phyloP scores from a whole-genome alignment of 2,797 vertebrate species.

The Amblyraja radiata region DNA sequence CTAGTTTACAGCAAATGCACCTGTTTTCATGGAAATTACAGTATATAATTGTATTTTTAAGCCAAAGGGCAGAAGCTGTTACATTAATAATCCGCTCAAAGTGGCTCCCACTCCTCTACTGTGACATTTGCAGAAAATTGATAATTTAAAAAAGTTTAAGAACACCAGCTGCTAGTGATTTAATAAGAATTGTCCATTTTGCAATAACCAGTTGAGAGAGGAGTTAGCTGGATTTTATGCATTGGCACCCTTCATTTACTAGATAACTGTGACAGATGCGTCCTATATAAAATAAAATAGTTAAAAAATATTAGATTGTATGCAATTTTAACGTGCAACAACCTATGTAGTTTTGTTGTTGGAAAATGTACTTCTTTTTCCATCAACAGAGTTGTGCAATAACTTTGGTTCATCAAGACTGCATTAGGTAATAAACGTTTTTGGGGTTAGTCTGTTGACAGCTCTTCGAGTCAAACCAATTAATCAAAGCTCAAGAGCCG shows the following conservation, averaged over 20 bases:
- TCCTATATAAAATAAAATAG: slow-evolving; percentile 11
- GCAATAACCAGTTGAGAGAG: neutral
- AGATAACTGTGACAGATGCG: slow-evolving; percentile 7
- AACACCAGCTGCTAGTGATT: slow-evolving; percentile 31
- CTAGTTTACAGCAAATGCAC: slow-evolving; percentile 16
- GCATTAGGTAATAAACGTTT: slow-evolving; percentile 24
- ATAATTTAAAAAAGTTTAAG: neutral
- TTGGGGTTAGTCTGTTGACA: neutral
- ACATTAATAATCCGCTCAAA: slow-evolving; percentile 13
- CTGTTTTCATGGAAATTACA: neutral
- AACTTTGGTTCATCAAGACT: neutral
- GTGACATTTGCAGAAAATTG: neutral
- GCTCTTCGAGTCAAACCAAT: neutral
- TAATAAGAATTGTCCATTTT: slow-evolving; percentile 4
- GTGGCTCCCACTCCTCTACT: neutral
- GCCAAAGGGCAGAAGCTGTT: neutral
- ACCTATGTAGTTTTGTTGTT: slow-evolving; percentile 3
- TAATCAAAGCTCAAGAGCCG: slow-evolving; percentile 7
- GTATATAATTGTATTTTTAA: slow-evolving; percentile 11
- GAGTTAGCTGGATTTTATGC: slow-evolving; percentile 19
- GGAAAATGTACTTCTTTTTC: neutral
- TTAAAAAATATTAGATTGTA: slow-evolving; percentile 31
- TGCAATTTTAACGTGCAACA: neutral
- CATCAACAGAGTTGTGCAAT: slow-evolving; percentile 5
- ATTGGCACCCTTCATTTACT: neutral